Evolutionary conservation across 2,797 vertebrate species (phyloP), one percentile per base, ranked within the genome.

Genomic region (Diceros bicornis): DNA sequence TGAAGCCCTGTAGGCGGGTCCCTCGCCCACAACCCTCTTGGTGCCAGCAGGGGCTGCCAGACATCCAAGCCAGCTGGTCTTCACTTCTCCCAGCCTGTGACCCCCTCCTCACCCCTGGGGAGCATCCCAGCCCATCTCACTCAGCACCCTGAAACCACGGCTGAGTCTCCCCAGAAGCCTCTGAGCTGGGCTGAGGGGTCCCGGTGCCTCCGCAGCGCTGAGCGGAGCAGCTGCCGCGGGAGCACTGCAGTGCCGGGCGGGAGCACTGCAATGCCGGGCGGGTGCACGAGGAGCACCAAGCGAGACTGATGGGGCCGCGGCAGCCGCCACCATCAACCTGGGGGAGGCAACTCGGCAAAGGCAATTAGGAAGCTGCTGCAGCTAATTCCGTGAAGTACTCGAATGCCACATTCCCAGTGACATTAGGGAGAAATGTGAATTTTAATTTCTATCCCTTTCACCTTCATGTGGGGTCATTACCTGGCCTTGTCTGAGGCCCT

Each of bases 281-380:
- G 96, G 98, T 90, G 91, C 93, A 85, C 6, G 94, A 89, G 92
- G 95, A 97, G 93, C 97, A 96, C 92, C 96, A 92, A 87, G 97
- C 96, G 96, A 98, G 96, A 98, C 98, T 98, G 98, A 98, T 98
- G 97, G 96, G 95, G 75, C 97, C 4, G 84, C 93, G 4, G 81
- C 97, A 34, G 94, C 97, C 50, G 61, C 90, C 82, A 91, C 93
- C 97, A 34, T 89, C 97, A 97, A 98, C 96, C 96, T 94, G 97
- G 97, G 97, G 94, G 96, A 96, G 97, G 96, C 94, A 74, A 13
- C 92, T 94, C 81, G 0, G 97, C 96, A 94, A 69, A 96, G 90
- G 96, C 97, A 98, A 97, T 98, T 95, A 97, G 97, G 97, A 92
- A 95, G 92, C 96, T 84, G 95, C 97, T 85, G 97, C 96, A 96